These are phyloP conservation scores for Vollenhovia emeryi DNA, from an alignment of 1,140 invertebrate species.

Conservation along the genomic window DNA sequence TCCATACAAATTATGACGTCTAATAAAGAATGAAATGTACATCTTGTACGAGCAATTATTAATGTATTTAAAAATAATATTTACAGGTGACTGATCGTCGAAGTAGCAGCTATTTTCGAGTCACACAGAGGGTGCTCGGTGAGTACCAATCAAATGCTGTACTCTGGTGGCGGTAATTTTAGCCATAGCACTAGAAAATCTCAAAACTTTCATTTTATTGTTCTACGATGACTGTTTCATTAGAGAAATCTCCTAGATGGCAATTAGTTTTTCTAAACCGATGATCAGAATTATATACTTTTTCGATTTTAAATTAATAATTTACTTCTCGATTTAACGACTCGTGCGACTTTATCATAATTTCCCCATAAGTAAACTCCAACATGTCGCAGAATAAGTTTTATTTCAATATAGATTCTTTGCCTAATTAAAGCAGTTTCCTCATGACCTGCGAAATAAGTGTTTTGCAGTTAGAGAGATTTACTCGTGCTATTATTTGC, in stretches of 20 bases:
- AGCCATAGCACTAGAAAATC: neutral
- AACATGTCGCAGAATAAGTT: neutral
- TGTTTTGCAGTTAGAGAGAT: neutral
- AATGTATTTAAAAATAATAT: conserved; percentile 12
- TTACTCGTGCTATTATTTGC: neutral
- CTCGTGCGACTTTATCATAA: neutral
- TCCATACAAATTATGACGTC: neutral
- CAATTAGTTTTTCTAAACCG: neutral
- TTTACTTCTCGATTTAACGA: neutral
- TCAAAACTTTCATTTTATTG: neutral
- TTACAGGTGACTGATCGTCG: neutral
- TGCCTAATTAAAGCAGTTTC: neutral
- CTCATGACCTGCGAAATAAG: neutral
- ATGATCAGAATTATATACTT: neutral
- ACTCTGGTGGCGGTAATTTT: neutral
- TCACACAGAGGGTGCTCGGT: conserved; percentile 7
- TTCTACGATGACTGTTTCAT: neutral
- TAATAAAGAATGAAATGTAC: neutral
- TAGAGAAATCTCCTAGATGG: neutral
- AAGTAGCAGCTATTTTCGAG: neutral
- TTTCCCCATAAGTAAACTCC: neutral
- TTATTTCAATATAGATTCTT: neutral
- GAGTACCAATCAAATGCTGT: conserved; percentile 22
- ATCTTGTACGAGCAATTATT: neutral
- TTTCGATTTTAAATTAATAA: neutral